Percentiles rank a stretch among this genome's conserved stretches.
phyloP scores from a whole-genome alignment of 2,888 invertebrate species.

The Tetanocera ferruginea region DNA sequence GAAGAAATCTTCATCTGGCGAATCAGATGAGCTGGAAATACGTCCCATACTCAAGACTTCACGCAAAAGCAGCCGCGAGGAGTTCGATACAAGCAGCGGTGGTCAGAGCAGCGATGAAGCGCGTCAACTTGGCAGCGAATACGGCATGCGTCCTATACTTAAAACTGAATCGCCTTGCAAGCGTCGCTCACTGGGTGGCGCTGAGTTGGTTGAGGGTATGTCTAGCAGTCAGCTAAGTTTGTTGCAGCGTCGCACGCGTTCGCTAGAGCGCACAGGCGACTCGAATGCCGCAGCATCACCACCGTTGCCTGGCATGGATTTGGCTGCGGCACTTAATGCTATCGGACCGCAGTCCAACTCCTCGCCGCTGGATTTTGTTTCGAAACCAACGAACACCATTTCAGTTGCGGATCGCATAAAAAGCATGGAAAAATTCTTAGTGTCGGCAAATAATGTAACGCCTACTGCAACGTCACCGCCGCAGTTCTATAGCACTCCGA shows the following conservation, averaged over 20 bases:
- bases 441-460: conserved; percentile 40
- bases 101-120: conserved; percentile 36
- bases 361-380: conserved; percentile 54
- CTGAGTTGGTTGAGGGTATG: conserved; percentile 21
- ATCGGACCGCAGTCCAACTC: conserved; percentile 51
- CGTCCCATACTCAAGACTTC: conserved; percentile 84
- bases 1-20: conserved; percentile 85
- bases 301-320: conserved; percentile 70
- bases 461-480: conserved; percentile 27
- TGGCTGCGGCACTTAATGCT: conserved; percentile 62
- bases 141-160: conserved; percentile 60
- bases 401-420: conserved; percentile 80
- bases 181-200: conserved; percentile 60
- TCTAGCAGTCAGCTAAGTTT: conserved; percentile 41
- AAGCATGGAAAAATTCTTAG: conserved; percentile 75
- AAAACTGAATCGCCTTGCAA: conserved; percentile 68
- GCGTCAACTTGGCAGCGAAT: conserved; percentile 44
- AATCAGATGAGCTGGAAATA: conserved; percentile 80
- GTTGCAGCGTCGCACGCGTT: conserved; percentile 63
- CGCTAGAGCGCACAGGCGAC: conserved; percentile 74
- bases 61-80: conserved; percentile 77
- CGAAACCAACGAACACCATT: conserved; percentile 58
- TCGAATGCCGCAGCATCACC: conserved; percentile 55
- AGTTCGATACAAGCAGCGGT: conserved; percentile 63
- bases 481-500: conserved; percentile 20